A percentile compares a stretch with the other conserved stretches of the same genome.
These are phyloP conservation scores for Phragmatobia fuliginosa DNA, from an alignment of 2,888 invertebrate species.

Conservation along the genomic window DNA sequence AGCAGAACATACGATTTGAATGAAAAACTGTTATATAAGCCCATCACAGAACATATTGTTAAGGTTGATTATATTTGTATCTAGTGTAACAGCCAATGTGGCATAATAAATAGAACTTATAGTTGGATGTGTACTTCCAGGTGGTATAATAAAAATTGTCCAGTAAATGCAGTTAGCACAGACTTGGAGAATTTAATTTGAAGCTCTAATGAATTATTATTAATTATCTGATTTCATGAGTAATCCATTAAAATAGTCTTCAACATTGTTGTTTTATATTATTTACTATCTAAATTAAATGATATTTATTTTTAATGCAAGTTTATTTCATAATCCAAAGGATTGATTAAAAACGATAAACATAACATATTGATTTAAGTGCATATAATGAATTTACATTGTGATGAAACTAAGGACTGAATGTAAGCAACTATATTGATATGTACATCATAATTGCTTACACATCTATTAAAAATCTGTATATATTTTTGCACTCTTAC, in stretches of 20 bases:
- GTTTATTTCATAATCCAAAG: slow-evolving; percentile 64
- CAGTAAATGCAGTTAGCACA: slow-evolving; percentile 23
- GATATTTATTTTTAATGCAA: slow-evolving; percentile 40
- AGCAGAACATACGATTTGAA: slow-evolving; percentile 42
- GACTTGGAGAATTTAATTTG: slow-evolving; percentile 33
- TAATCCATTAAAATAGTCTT: slow-evolving; percentile 32
- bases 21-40: slow-evolving; percentile 28
- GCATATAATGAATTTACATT: slow-evolving; percentile 71
- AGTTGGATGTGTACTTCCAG: slow-evolving; percentile 31
- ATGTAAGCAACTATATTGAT: slow-evolving; percentile 58
- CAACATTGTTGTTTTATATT: slow-evolving; percentile 22
- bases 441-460: slow-evolving; percentile 37
- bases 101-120: slow-evolving; percentile 28
- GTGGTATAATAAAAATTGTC: slow-evolving; percentile 28
- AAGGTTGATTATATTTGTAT: slow-evolving; percentile 28
- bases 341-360: slow-evolving; percentile 48
- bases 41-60: slow-evolving; percentile 46
- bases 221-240: slow-evolving; percentile 25
- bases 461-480: slow-evolving; percentile 53
- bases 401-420: slow-evolving; percentile 80
- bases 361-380: slow-evolving; percentile 53
- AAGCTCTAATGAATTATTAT: slow-evolving; percentile 23
- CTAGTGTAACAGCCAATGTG: slow-evolving; percentile 37
- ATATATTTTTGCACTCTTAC: slow-evolving; percentile 71
- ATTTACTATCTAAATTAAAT: slow-evolving; percentile 29